Percentiles rank a stretch among this genome's conserved stretches.
phyloP scores from a whole-genome alignment of 2,797 vertebrate species.

The Lagorchestes hirsutus region DNA sequence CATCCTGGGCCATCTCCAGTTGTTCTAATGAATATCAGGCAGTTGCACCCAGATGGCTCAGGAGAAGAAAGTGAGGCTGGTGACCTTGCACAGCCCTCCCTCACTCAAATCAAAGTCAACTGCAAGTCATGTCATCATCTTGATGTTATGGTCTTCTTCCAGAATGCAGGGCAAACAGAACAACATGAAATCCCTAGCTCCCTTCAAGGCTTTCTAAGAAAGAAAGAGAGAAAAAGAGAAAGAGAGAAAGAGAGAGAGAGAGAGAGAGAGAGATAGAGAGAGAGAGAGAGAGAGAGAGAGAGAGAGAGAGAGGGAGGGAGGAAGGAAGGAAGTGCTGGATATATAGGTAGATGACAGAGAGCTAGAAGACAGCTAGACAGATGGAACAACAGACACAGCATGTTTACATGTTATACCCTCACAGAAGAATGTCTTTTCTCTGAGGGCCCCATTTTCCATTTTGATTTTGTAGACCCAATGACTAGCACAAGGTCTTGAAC shows the following conservation, averaged over 20 bases:
- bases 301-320: no score
- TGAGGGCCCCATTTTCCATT: not conserved
- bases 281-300: no score
- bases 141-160: no score
- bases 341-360: not conserved
- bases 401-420: not conserved
- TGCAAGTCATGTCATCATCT: no score
- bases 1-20: no score
- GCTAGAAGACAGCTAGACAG: not conserved
- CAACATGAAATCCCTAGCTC: not conserved
- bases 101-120: no score
- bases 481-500: not conserved
- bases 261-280: not conserved
- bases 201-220: not conserved
- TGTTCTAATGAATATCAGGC: no score
- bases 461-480: not conserved
- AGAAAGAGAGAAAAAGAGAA: no score
- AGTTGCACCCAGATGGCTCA: no score
- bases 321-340: not conserved
- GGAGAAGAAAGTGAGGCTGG: no score
- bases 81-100: no score
- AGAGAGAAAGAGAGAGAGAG: accelerated
- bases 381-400: not conserved
- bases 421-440: not conserved
- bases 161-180: no score